phyloP scores from a whole-genome alignment of 2,113 vertebrate species.

The Ctenomys sociabilis region DNA sequence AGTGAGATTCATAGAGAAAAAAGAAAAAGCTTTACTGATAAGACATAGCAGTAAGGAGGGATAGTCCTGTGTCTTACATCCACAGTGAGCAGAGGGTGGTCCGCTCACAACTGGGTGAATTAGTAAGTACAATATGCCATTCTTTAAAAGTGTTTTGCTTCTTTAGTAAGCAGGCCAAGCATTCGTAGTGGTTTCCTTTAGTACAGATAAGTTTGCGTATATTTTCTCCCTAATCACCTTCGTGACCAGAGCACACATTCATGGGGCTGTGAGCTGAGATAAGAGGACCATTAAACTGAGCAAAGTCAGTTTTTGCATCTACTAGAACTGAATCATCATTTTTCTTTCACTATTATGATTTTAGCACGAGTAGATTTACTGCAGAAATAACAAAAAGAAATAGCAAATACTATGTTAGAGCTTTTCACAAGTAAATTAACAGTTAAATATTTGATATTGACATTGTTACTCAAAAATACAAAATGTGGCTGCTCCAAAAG shows the following conservation, averaged over 20 bases:
- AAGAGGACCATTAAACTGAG: neutral
- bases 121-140: neutral
- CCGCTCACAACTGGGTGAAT: neutral
- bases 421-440: neutral
- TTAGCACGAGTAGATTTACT: slow-evolving; percentile 9
- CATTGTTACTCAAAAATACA: neutral
- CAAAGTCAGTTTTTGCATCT: neutral
- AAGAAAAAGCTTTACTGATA: slow-evolving; percentile 7
- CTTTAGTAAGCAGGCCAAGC: neutral
- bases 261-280: neutral
- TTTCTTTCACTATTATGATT: slow-evolving; percentile 13
- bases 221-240: neutral
- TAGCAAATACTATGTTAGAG: slow-evolving; percentile 16
- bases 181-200: neutral
- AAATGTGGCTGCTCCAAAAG: neutral
- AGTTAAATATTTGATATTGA: slow-evolving; percentile 36
- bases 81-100: neutral
- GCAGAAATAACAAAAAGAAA: neutral
- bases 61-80: neutral
- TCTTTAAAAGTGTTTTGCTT: neutral
- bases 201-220: neutral
- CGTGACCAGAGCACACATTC: neutral
- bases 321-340: slow-evolving; percentile 18
- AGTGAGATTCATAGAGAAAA: neutral
- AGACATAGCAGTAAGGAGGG: neutral